These are phyloP conservation scores for Schizaphis graminum DNA, from an alignment of 2,888 invertebrate genomes.

Conservation along the genomic window DNA sequence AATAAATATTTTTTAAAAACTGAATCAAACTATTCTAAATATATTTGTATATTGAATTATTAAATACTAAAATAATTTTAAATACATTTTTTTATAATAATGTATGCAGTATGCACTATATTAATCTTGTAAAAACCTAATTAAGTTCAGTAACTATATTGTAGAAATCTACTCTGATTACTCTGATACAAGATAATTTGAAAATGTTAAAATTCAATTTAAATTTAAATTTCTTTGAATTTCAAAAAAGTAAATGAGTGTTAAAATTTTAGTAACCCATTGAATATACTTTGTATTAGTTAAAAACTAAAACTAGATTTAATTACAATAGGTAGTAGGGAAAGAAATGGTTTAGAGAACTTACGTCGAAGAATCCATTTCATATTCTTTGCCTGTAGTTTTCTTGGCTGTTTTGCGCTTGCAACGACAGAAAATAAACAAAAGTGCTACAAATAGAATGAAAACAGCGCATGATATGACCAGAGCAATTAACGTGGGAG, in stretches of 20 bases:
- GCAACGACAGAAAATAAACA: slow-evolving; percentile 88
- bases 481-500: slow-evolving; percentile 83
- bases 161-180: background rate
- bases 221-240: background rate
- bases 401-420: slow-evolving; percentile 86
- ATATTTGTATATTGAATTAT: background rate
- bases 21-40: background rate
- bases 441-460: slow-evolving; percentile 80
- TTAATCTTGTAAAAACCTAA: slow-evolving; percentile 13
- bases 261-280: slow-evolving; percentile 34
- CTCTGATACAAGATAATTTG: background rate
- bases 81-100: slow-evolving; percentile 21
- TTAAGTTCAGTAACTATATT: background rate
- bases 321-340: background rate
- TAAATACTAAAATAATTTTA: background rate
- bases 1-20: slow-evolving; percentile 26
- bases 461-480: slow-evolving; percentile 86
- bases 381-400: slow-evolving; percentile 87
- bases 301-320: slow-evolving; percentile 11
- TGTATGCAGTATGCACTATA: background rate
- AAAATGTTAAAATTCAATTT: background rate
- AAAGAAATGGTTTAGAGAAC: slow-evolving; percentile 51
- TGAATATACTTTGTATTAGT: slow-evolving; percentile 42
- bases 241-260: slow-evolving; percentile 28
- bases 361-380: slow-evolving; percentile 80